Percentiles rank a stretch among this genome's conserved stretches.
These are phyloP conservation scores for Brienomyrus longianalis DNA, from an alignment of 2,113 vertebrate species.

Conservation along the genomic window DNA sequence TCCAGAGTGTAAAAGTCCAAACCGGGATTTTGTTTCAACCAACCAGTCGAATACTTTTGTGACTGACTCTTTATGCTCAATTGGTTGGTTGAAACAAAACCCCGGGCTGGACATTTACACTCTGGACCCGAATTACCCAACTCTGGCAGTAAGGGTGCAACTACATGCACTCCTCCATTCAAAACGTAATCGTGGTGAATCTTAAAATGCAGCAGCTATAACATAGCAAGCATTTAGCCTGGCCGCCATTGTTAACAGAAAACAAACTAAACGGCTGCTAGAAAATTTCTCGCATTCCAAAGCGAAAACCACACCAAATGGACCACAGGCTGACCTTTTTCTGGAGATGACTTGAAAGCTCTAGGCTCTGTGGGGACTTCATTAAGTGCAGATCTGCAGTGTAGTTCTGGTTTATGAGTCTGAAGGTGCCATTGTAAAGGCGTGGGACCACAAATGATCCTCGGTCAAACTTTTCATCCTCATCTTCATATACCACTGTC, in stretches of 20 bases:
- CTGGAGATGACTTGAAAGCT: slow-evolving; percentile 2
- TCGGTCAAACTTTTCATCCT: slow-evolving; percentile 51
- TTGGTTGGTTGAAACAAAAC: too few relatives aligned
- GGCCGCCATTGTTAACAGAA: neutral
- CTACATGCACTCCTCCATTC: neutral
- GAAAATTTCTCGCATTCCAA: neutral
- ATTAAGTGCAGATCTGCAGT: slow-evolving; percentile 15
- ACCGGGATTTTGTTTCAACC: too few relatives aligned
- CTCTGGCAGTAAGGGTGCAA: neutral
- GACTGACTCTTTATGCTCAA: too few relatives aligned
- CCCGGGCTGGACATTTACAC: too few relatives aligned
- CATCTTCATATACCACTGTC: slow-evolving; percentile 41
- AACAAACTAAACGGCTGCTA: neutral
- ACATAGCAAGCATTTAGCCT: neutral
- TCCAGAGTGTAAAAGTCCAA: too few relatives aligned
- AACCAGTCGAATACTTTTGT: too few relatives aligned
- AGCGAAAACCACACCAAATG: neutral
- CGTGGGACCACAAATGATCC: slow-evolving; percentile 39
- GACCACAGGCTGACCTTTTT: slow-evolving; percentile 8
- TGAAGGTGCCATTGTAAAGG: slow-evolving; percentile 52
- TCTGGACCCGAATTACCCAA: too few relatives aligned
- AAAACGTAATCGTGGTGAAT: neutral
- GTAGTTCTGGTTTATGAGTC: slow-evolving; percentile 38
- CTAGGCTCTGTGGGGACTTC: slow-evolving; percentile 21
- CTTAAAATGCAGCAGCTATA: neutral